Evolutionary conservation across 2,888 invertebrate genomes (phyloP).

Genomic region (Cheilosia grossa): DNA sequence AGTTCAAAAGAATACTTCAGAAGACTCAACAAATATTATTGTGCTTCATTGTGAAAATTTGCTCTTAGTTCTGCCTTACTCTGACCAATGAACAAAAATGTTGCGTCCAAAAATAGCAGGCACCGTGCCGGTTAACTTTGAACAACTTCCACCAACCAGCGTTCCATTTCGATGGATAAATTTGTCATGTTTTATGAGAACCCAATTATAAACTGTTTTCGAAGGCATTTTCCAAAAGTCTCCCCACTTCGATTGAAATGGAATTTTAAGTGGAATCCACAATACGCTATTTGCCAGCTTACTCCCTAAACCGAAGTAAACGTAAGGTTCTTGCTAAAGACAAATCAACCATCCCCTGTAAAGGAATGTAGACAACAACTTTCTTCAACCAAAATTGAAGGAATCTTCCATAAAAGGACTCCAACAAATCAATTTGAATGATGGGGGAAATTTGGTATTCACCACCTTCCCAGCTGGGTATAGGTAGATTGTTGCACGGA

Average conservation of each 20-base stretch:
- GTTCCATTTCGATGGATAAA: not conserved
- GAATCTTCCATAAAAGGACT: constrained; percentile 1
- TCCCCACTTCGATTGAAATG: too few relatives aligned
- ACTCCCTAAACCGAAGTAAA: not conserved
- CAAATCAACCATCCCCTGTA: not conserved
- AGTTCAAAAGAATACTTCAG: too few relatives aligned
- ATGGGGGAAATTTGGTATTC: constrained; percentile 33
- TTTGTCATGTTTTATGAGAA: not conserved
- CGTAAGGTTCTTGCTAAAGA: not conserved
- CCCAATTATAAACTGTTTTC: not conserved
- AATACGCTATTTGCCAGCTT: not conserved
- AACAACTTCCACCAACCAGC: not conserved
- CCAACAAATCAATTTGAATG: constrained; percentile 34
- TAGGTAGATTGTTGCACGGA: not conserved
- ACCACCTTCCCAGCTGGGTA: not conserved
- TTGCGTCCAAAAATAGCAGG: too few relatives aligned
- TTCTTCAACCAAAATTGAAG: not conserved
- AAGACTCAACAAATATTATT: too few relatives aligned
- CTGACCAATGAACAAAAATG: too few relatives aligned
- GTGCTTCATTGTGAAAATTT: too few relatives aligned
- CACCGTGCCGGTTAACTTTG: not conserved
- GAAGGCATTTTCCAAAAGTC: too few relatives aligned
- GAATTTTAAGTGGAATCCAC: not conserved
- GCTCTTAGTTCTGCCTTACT: not conserved
- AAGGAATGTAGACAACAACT: constrained; percentile 9